Conservation (phyloP, 2,888 invertebrate species). For the Dryomyza anilis region DNA sequence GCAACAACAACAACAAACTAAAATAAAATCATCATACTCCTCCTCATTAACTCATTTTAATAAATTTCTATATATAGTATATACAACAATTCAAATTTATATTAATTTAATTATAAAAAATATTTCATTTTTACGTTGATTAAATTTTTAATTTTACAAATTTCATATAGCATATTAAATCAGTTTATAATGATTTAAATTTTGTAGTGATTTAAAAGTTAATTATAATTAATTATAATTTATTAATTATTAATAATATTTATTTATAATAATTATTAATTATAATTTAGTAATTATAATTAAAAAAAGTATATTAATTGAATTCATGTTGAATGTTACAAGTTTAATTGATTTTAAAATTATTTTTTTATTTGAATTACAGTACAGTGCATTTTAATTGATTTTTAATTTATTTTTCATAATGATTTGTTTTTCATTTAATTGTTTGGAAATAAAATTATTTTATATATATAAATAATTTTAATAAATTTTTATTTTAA, state of each 20-base stretch:
- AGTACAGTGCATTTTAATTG: no score
- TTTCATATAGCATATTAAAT: background rate
- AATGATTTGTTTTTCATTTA: no score
- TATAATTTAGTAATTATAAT: background rate
- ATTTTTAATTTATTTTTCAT: no score
- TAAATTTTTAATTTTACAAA: background rate
- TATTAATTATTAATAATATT: background rate
- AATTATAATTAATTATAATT: background rate
- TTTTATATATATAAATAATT: no score
- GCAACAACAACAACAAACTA: constrained; percentile 1
- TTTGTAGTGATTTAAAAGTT: background rate
- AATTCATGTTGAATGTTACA: no score
- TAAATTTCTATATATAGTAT: background rate
- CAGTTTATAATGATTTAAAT: background rate
- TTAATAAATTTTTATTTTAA: no score
- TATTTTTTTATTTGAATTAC: no score
- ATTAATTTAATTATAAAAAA: background rate
- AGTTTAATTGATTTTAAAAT: no score
- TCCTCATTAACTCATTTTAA: background rate
- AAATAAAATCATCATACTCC: constrained; percentile 6
- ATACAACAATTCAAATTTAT: background rate
- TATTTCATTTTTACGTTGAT: background rate
- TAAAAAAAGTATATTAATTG: no score
- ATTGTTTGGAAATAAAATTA: no score
- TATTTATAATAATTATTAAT: background rate